phyloP scores from a whole-genome alignment of 2,113 vertebrate species.

The Callopanchax toddi region DNA sequence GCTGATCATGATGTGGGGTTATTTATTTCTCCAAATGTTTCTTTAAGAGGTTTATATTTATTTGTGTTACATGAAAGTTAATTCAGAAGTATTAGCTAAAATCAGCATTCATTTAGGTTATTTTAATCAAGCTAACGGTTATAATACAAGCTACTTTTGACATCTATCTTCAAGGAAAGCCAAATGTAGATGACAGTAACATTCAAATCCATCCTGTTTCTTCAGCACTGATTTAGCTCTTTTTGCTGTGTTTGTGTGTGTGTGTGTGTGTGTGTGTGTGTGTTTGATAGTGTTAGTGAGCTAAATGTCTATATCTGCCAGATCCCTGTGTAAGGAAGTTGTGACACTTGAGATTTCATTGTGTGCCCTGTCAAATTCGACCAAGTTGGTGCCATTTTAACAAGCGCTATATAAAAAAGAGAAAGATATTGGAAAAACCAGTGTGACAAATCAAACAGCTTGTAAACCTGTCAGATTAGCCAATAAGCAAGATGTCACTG shows the following conservation, averaged over 20 bases:
- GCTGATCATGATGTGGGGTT: no score
- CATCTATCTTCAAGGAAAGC: no score
- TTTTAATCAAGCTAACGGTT: no score
- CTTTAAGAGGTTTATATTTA: no score
- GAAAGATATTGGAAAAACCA: neutral
- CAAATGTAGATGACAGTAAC: no score
- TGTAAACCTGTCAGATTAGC: slow-evolving; percentile 24
- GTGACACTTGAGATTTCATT: slow-evolving; percentile 50
- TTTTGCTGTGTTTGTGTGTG: slow-evolving; percentile 7
- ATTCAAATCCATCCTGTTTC: slow-evolving; percentile 14
- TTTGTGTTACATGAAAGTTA: no score
- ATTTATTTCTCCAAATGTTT: no score
- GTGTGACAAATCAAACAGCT: slow-evolving; percentile 18
- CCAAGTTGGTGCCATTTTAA: slow-evolving; percentile 2
- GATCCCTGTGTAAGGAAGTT: slow-evolving; percentile 8
- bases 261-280: slow-evolving; percentile 4
- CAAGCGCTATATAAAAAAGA: neutral
- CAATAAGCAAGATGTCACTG: neutral
- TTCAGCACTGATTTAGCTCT: slow-evolving; percentile 32
- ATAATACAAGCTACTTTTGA: no score
- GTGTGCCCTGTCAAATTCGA: slow-evolving; percentile 39
- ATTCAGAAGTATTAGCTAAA: no score
- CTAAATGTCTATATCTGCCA: slow-evolving; percentile 33
- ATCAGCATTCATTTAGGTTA: no score
- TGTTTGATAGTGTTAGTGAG: slow-evolving; percentile 14